These are phyloP conservation scores for Colossoma macropomum DNA, from an alignment of 2,113 vertebrate species.

Conservation along the genomic window DNA sequence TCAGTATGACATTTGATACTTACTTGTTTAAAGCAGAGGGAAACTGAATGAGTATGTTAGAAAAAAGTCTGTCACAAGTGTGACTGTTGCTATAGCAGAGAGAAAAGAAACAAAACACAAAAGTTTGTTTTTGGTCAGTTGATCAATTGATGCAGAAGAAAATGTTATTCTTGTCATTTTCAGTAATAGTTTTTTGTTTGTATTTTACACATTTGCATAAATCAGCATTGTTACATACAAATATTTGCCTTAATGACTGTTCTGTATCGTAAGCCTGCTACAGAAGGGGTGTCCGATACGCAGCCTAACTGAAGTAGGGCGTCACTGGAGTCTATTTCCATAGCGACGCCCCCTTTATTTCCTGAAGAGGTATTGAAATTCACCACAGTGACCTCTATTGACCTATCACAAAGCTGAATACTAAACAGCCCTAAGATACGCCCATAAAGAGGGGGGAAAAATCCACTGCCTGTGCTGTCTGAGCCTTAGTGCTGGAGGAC, in stretches of 20 bases:
- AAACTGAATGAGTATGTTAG: not conserved
- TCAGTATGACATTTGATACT: constrained; percentile 17
- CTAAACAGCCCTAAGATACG: constrained; percentile 71
- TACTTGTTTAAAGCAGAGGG: not conserved
- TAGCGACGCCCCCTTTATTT: constrained; percentile 24
- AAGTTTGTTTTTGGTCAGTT: not conserved
- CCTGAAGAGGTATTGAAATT: constrained; percentile 78
- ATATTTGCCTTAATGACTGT: not conserved
- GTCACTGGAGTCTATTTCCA: constrained; percentile 5
- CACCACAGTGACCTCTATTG: constrained; percentile 80
- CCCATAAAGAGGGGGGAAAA: constrained; percentile 41
- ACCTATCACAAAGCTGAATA: constrained; percentile 84
- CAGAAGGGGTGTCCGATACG: not conserved
- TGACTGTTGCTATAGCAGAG: not conserved
- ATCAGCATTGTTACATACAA: not conserved
- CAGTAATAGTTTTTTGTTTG: not conserved
- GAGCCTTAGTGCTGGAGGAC: not conserved
- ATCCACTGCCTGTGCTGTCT: not conserved
- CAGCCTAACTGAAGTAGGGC: not conserved
- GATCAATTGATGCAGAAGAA: too few species aligned
- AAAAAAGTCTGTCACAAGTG: too few species aligned
- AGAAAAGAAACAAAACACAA: not conserved
- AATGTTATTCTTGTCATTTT: too few species aligned
- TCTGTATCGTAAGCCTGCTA: not conserved
- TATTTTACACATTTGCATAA: not conserved